A percentile compares a stretch with the other conserved stretches of the same genome.
phyloP scores from a whole-genome alignment of 2,797 vertebrate genomes.

The Pipistrellus kuhlii region DNA sequence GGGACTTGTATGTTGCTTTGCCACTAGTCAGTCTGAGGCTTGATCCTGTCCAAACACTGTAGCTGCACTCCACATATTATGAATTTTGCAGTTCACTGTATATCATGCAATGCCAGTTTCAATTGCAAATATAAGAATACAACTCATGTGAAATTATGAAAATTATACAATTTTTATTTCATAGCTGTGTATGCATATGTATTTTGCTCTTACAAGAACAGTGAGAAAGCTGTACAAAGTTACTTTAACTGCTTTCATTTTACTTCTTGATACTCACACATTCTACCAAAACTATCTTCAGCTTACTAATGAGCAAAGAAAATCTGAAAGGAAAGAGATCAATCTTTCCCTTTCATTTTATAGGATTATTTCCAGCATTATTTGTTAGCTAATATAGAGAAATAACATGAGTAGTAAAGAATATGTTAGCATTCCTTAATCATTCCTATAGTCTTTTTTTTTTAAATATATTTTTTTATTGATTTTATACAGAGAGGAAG shows the following conservation, averaged over 20 bases:
- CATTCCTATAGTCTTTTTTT: neutral
- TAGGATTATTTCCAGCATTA: neutral
- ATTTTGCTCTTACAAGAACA: neutral
- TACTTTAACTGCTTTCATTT: neutral
- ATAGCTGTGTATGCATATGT: neutral
- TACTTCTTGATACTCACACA: neutral
- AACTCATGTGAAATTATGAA: neutral
- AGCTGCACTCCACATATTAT: too few relatives aligned
- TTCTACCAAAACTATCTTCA: neutral
- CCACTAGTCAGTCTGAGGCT: too few relatives aligned
- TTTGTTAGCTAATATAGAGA: neutral
- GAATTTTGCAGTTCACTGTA: neutral
- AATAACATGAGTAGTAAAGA: neutral
- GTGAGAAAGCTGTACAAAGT: constrained; percentile 3
- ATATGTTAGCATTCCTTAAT: neutral
- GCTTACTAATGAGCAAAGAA: neutral
- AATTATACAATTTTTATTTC: neutral
- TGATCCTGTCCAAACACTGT: too few relatives aligned
- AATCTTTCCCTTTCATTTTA: neutral
- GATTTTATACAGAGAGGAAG: too few relatives aligned
- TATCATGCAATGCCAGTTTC: constrained; percentile 8
- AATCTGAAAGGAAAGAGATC: neutral
- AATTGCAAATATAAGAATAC: constrained; percentile 29
- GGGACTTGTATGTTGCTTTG: too few relatives aligned
- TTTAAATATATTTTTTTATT: too few relatives aligned